Conservation (phyloP, 1,140 invertebrate species). For the Vollenhovia emeryi region DNA sequence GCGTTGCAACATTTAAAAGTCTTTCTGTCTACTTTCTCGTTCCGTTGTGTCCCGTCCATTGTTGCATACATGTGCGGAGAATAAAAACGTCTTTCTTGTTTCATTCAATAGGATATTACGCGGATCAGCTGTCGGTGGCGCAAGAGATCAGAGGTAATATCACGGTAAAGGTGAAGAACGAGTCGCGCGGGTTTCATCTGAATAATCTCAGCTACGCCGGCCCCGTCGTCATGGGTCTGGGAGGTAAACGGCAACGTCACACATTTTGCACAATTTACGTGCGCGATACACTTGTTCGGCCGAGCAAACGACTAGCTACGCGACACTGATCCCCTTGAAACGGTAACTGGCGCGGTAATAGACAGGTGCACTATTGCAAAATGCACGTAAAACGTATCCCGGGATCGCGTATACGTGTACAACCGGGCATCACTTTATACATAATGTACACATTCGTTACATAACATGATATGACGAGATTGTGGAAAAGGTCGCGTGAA, state of each 20-base stretch:
- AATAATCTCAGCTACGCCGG: slow-evolving; percentile 96
- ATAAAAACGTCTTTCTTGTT: slow-evolving; percentile 18
- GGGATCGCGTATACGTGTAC: no score
- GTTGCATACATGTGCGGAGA: not conserved
- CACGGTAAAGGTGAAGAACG: slow-evolving; percentile 92
- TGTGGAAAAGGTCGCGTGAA: not conserved
- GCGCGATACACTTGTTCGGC: not conserved
- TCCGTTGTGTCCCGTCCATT: not conserved
- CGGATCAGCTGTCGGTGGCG: slow-evolving; percentile 91
- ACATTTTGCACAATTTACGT: not conserved
- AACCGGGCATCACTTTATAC: not conserved
- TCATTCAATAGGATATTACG: slow-evolving; percentile 90
- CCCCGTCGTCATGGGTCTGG: slow-evolving; percentile 96
- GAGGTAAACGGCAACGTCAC: slow-evolving; percentile 87
- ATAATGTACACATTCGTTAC: not conserved
- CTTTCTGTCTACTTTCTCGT: not conserved
- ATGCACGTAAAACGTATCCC: slow-evolving; percentile 17
- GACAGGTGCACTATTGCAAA: not conserved
- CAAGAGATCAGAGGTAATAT: slow-evolving; percentile 91
- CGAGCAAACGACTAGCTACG: not conserved
- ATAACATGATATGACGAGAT: not conserved
- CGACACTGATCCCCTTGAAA: not conserved
- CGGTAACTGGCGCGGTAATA: slow-evolving; percentile 7
- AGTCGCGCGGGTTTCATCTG: slow-evolving; percentile 92
- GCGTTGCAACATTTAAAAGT: not conserved